Percentiles rank a stretch among this genome's conserved stretches.
These are phyloP conservation scores for Cephalopterus ornatus DNA, from an alignment of 2,113 vertebrate genomes.

Conservation along the genomic window DNA sequence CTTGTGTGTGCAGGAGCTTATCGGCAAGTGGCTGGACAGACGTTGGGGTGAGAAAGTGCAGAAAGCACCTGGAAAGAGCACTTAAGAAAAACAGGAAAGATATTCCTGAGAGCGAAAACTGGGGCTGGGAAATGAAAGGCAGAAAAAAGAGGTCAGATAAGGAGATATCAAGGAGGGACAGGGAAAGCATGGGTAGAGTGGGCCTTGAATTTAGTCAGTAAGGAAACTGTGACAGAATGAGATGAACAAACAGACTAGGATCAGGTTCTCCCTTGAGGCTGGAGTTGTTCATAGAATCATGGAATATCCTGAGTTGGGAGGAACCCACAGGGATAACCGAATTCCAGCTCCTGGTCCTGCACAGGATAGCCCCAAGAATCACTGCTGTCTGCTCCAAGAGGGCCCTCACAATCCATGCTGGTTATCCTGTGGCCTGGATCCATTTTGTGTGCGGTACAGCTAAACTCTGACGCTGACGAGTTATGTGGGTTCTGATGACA, in stretches of 20 bases:
- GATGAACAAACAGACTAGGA: not conserved
- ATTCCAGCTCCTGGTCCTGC: not conserved
- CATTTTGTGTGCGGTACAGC: not conserved
- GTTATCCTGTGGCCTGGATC: not conserved
- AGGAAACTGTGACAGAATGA: not conserved
- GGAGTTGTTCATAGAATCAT: not conserved
- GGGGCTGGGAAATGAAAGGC: not conserved
- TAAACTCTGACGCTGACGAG: not conserved
- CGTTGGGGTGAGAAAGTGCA: not conserved
- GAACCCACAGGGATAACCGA: not conserved
- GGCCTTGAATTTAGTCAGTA: not conserved
- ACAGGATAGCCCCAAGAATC: not conserved
- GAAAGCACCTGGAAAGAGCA: not conserved
- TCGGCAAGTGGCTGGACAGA: not conserved
- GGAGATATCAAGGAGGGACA: not conserved
- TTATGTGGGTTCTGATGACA: not conserved
- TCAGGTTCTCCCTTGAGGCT: not conserved
- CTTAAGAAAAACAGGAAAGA: not conserved
- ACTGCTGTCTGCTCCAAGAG: fast-evolving
- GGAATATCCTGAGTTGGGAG: not conserved
- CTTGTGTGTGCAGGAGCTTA: not conserved
- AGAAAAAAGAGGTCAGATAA: not conserved
- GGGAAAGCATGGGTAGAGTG: not conserved
- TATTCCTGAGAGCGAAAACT: not conserved
- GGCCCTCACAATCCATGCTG: no score